Conservation (phyloP, 2,888 invertebrate species). For the Andrena chrysosceles region DNA sequence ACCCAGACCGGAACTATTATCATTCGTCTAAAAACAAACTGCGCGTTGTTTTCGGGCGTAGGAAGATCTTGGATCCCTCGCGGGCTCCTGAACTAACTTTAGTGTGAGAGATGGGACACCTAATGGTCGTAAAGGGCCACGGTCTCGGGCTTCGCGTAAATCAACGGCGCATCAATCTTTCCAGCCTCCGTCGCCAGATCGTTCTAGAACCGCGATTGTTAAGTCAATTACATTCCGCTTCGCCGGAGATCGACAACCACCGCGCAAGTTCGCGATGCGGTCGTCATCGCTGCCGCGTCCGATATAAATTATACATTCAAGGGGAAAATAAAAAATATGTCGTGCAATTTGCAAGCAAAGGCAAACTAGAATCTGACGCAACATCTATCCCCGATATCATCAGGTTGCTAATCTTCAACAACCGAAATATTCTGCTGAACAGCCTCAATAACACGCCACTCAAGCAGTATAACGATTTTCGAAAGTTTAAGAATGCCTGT, state of each 20-base stretch:
- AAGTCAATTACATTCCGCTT: neutral
- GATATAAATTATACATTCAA: constrained; percentile 76
- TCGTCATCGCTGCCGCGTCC: constrained; percentile 35
- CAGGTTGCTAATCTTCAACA: constrained; percentile 64
- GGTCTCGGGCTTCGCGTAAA: constrained; percentile 26
- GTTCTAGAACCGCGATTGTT: neutral
- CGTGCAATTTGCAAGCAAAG: constrained; percentile 75
- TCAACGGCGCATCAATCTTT: constrained; percentile 47
- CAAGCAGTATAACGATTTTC: neutral
- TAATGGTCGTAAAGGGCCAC: constrained; percentile 62
- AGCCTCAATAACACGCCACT: neutral
- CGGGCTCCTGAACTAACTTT: constrained; percentile 62
- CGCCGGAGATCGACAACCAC: neutral
- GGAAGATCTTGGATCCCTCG: constrained; percentile 18
- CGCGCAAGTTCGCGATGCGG: constrained; percentile 12
- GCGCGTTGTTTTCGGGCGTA: neutral
- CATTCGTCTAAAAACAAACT: constrained; percentile 54
- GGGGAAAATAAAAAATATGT: constrained; percentile 70
- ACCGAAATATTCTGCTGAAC: constrained; percentile 15
- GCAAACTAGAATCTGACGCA: constrained; percentile 84
- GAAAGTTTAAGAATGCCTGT: neutral
- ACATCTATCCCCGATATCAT: constrained; percentile 79
- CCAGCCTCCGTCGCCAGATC: neutral
- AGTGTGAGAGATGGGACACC: constrained; percentile 61
- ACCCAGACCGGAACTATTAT: constrained; percentile 28